Base-by-base conservation (phyloP, 2,888 invertebrate genomes). In the Polietes domitor region DNA sequence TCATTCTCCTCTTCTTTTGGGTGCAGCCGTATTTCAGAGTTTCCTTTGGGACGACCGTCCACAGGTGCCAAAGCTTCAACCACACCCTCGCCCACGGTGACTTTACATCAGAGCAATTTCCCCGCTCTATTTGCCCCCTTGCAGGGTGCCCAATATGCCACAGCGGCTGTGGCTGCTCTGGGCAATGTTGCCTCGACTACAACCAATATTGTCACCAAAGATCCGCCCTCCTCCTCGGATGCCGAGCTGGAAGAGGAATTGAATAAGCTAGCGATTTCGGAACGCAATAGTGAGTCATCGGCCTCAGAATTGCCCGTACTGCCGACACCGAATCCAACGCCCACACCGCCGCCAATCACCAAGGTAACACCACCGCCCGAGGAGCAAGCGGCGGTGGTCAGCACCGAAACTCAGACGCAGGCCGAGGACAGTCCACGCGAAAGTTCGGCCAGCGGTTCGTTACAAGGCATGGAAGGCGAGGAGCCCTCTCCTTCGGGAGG, bases 11-110 rank as follows among this genome's bases (percentile, higher is more conserved):
- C 24, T 21, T n/a, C 26, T 7, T 4, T 72, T n/a, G n/a, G n/a
- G n/a, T n/a, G 47, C 75, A 89, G 88, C 74, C 88, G 90, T 68
- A 82, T 88, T 41, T 86, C 89, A 47, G 91, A 91, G 41, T 88
- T 89, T 85, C 89, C 89, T 77, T 85, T 88, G 47, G 87, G 85
- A 43, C 76, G 86, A 65, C 81, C 85, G 65, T 80, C 86, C 53
- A 74, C 79, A 32, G 83, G 85, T 21, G 85, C 85, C 2, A 86
- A 87, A 75, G 87, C 86, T 43, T 86, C 88, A 58, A 86, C 86
- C 19, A 89, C 88, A 32, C 88, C 89, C 37, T 88, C 89, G 55
- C 90, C 89, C 15, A 88, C 87, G n/a, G 87, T 88, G 50, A 85
- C 80, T 50, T 28, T 81, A 24, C 83, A 80, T 72, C 80, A 83